A percentile compares a stretch with the other conserved stretches of the same genome.
Conservation (phyloP, 1,140 invertebrate species). For the Panagrolaimus sp. region DNA sequence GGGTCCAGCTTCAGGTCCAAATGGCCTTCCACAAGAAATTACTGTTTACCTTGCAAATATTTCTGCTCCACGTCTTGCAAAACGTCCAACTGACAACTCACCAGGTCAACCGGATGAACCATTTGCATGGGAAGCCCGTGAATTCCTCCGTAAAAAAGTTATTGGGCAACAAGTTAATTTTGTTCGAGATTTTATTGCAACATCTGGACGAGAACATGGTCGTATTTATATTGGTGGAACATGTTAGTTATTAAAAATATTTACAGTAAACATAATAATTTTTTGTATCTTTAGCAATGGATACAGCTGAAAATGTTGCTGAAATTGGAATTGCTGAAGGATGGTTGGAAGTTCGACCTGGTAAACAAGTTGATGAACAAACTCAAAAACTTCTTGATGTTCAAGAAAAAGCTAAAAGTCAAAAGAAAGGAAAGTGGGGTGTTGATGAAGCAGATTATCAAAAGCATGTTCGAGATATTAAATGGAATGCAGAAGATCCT, state of each 20-base stretch:
- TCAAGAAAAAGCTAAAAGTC: slow-evolving; percentile 81
- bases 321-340: slow-evolving; percentile 81
- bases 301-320: slow-evolving; percentile 74
- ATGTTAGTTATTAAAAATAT: slow-evolving; percentile 35
- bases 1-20: slow-evolving; percentile 66
- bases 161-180: slow-evolving; percentile 83
- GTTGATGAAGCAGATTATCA: slow-evolving; percentile 59
- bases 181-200: slow-evolving; percentile 62
- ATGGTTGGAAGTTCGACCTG: slow-evolving; percentile 74
- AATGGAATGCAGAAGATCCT: slow-evolving; percentile 78
- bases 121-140: slow-evolving; percentile 89
- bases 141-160: slow-evolving; percentile 83
- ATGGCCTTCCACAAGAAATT: slow-evolving; percentile 81
- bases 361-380: slow-evolving; percentile 67
- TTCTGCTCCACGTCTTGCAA: slow-evolving; percentile 80
- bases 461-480: slow-evolving; percentile 76
- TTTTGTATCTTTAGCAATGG: slow-evolving; percentile 39
- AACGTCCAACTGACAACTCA: slow-evolving; percentile 67
- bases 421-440: slow-evolving; percentile 78
- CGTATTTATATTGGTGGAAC: slow-evolving; percentile 69
- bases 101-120: slow-evolving; percentile 64
- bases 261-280: background rate
- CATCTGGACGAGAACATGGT: slow-evolving; percentile 78
- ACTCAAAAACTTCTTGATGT: slow-evolving; percentile 70
- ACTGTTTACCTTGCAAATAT: slow-evolving; percentile 82